Percentiles rank a stretch among this genome's conserved stretches.
Evolutionary conservation across 2,113 vertebrate genomes (phyloP).

Genomic region (Dipodomys stephensi): DNA sequence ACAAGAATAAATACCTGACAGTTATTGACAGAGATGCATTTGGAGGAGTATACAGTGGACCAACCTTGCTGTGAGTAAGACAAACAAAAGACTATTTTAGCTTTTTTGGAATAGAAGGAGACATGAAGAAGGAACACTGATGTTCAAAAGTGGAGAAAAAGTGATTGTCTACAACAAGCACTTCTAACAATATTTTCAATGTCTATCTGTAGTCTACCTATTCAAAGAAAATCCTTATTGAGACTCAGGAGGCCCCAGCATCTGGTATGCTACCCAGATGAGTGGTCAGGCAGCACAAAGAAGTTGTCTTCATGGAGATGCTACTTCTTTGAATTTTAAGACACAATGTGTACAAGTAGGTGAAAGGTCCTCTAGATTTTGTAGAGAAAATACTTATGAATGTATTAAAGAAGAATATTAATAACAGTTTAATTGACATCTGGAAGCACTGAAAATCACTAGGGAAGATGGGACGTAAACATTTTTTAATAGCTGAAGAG

Average conservation of each 20-base stretch:
- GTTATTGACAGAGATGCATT: constrained; percentile 93
- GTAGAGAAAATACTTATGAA: background rate
- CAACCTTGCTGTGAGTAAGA: constrained; percentile 94
- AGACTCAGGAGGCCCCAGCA: background rate
- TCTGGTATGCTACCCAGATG: background rate
- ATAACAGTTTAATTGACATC: background rate
- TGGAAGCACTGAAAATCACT: background rate
- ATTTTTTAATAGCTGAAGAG: background rate
- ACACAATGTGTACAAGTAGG: background rate
- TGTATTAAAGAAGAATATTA: background rate
- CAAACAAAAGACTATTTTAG: background rate
- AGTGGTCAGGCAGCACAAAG: background rate
- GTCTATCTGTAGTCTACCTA: background rate
- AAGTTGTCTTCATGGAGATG: background rate
- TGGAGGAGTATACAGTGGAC: constrained; percentile 92
- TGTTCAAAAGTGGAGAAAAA: background rate
- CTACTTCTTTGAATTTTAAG: background rate
- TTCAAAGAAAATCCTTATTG: constrained; percentile 4
- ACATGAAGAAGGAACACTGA: background rate
- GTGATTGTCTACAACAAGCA: background rate
- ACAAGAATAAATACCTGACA: constrained; percentile 94
- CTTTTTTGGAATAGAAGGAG: background rate
- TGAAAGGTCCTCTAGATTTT: background rate
- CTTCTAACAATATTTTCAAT: background rate
- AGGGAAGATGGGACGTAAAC: background rate